A percentile compares a stretch with the other conserved stretches of the same genome.
phyloP scores from a whole-genome alignment of 2,797 vertebrate genomes.

The Molothrus aeneus region DNA sequence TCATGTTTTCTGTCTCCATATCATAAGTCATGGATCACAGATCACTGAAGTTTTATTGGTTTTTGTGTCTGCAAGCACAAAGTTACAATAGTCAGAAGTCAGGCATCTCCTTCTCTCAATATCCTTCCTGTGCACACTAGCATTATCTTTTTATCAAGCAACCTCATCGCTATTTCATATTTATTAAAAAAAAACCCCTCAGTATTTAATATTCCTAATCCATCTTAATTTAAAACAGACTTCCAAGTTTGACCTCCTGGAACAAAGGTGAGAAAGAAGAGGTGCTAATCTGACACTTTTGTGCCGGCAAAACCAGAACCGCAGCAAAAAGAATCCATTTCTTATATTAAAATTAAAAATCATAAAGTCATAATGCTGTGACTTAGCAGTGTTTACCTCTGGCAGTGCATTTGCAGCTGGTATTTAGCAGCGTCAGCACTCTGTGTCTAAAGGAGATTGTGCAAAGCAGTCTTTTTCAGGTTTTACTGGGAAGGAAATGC shows the following conservation, averaged over 20 bases:
- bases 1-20: neutral
- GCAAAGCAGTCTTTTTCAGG: constrained; percentile 16
- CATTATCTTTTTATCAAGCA: neutral
- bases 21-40: neutral
- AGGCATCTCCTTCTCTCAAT: neutral
- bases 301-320: neutral
- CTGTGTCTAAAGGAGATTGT: constrained; percentile 4
- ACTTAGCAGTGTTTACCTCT: constrained; percentile 25
- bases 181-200: neutral
- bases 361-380: neutral
- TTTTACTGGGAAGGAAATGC: constrained; percentile 4
- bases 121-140: neutral
- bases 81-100: neutral
- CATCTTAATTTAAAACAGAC: constrained; percentile 7
- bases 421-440: constrained; percentile 22
- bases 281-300: neutral
- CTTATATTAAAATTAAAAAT: neutral
- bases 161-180: neutral
- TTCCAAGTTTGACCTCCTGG: neutral
- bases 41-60: neutral
- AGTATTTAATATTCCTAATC: neutral
- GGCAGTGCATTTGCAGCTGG: constrained; percentile 7
- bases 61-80: neutral
- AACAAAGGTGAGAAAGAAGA: neutral
- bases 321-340: neutral